Percentiles rank a stretch among this genome's conserved stretches.
Conservation (phyloP, 2,888 invertebrate species). For the Caenorhabditis wallacei region DNA sequence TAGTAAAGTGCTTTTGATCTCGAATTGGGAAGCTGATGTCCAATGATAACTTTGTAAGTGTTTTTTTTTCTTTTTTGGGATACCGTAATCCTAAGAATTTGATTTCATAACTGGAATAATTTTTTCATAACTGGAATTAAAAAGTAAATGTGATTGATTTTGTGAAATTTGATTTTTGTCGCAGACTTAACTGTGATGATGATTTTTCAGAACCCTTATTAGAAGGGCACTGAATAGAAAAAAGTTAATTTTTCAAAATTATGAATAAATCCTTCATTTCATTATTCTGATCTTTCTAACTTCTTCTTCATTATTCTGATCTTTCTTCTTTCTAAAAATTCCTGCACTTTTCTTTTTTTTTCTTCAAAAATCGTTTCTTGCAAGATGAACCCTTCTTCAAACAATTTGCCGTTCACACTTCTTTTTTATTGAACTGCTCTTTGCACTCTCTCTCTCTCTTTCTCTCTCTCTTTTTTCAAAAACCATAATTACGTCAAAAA, state of each 20-base stretch:
- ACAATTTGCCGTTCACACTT: slow-evolving; percentile 1
- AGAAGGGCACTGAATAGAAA: too few species aligned
- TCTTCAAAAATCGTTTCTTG: not conserved
- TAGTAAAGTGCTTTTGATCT: slow-evolving; percentile 13
- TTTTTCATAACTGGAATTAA: too few species aligned
- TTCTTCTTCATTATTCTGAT: not conserved
- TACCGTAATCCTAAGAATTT: not conserved
- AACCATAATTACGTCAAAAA: slow-evolving; percentile 42
- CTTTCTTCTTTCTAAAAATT: not conserved
- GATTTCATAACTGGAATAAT: not conserved
- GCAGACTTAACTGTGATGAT: too few species aligned
- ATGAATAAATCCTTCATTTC: too few species aligned
- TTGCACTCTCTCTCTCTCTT: slow-evolving; percentile 26
- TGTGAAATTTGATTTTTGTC: too few species aligned
- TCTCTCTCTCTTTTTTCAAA: not conserved
- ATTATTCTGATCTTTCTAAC: too few species aligned
- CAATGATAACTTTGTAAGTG: slow-evolving; percentile 63
- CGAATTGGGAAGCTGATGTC: slow-evolving; percentile 40
- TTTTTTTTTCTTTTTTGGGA: not conserved
- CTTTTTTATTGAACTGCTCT: slow-evolving; percentile 33
- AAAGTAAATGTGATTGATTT: too few species aligned
- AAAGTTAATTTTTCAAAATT: too few species aligned
- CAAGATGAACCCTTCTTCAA: not conserved
- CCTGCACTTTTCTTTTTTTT: not conserved
- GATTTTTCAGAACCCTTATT: too few species aligned